Evolutionary conservation across 2,888 invertebrate species (phyloP).

Genomic region (Saturnia japonica): DNA sequence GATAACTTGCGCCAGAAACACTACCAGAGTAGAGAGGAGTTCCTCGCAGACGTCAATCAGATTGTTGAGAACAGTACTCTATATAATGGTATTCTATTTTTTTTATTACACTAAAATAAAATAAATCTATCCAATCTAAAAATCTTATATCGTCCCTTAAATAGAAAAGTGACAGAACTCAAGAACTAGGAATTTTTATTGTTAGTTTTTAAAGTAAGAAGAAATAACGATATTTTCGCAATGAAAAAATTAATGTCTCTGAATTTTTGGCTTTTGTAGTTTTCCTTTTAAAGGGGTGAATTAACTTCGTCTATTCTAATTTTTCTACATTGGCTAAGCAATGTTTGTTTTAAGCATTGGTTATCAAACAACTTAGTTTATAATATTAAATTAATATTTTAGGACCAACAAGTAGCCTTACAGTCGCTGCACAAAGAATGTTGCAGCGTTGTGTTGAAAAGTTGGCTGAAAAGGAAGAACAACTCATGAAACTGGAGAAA

Average conservation of each 20-base stretch:
- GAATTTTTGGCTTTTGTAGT: no score
- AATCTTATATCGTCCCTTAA: no score
- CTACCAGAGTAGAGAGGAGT: constrained; percentile 97
- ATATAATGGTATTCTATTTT: constrained; percentile 87
- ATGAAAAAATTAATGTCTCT: no score
- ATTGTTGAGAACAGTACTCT: constrained; percentile 97
- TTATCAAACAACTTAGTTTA: no score
- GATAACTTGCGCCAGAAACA: constrained; percentile 93
- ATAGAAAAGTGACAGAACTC: no score
- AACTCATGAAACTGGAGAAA: constrained; percentile 97
- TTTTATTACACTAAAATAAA: neutral
- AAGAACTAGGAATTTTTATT: no score
- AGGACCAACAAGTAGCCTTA: constrained; percentile 91
- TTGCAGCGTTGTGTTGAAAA: constrained; percentile 92
- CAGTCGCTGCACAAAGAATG: constrained; percentile 94
- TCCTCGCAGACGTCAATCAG: constrained; percentile 96
- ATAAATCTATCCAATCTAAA: constrained; percentile 11
- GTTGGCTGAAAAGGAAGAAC: constrained; percentile 95
- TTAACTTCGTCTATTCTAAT: no score
- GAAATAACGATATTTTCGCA: no score
- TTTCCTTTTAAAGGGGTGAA: no score
- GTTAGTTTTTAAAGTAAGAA: neutral
- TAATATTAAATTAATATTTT: neutral
- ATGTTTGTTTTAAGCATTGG: no score
- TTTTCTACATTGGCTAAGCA: no score